These are phyloP conservation scores for Phrynosoma platyrhinos DNA, from an alignment of 2,113 vertebrate genomes.

Conservation along the genomic window DNA sequence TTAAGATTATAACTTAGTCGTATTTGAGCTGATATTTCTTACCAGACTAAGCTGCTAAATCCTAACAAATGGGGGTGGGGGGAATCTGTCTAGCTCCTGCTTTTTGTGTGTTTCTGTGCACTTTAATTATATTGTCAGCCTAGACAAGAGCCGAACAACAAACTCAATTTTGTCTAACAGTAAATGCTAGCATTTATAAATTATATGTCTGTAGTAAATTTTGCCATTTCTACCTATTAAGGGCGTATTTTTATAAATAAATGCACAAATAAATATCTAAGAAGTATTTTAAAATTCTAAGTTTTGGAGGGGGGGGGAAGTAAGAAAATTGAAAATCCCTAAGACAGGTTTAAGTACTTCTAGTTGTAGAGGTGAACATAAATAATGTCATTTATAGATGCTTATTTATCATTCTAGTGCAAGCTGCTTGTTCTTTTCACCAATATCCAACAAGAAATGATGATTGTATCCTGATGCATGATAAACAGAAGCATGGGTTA, in stretches of 20 bases:
- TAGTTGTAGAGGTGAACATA: slow-evolving; percentile 52
- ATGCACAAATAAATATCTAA: slow-evolving; percentile 51
- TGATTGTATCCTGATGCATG: slow-evolving; percentile 71
- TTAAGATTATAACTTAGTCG: slow-evolving; percentile 64
- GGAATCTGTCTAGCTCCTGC: slow-evolving; percentile 61
- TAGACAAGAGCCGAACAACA: slow-evolving; percentile 62
- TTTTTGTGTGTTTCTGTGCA: slow-evolving; percentile 68
- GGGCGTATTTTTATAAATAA: slow-evolving; percentile 67
- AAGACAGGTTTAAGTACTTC: slow-evolving; percentile 58
- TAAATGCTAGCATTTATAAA: slow-evolving; percentile 57
- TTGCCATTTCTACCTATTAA: slow-evolving; percentile 55
- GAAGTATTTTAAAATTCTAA: slow-evolving; percentile 48
- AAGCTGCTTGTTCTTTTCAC: slow-evolving; percentile 62
- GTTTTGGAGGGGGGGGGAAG: slow-evolving; percentile 42
- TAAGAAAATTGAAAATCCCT: slow-evolving; percentile 50
- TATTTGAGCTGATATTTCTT: slow-evolving; percentile 58
- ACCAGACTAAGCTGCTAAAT: slow-evolving; percentile 51
- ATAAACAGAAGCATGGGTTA: slow-evolving; percentile 64
- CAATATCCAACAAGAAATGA: slow-evolving; percentile 59
- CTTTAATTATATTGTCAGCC: slow-evolving; percentile 71
- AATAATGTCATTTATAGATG: slow-evolving; percentile 50
- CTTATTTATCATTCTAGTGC: slow-evolving; percentile 41
- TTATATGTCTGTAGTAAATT: slow-evolving; percentile 63
- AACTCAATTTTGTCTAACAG: slow-evolving; percentile 47
- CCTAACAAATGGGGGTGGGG: slow-evolving; percentile 35